Conservation (phyloP, 2,113 vertebrate genomes). For the Bufo gargarizans region DNA sequence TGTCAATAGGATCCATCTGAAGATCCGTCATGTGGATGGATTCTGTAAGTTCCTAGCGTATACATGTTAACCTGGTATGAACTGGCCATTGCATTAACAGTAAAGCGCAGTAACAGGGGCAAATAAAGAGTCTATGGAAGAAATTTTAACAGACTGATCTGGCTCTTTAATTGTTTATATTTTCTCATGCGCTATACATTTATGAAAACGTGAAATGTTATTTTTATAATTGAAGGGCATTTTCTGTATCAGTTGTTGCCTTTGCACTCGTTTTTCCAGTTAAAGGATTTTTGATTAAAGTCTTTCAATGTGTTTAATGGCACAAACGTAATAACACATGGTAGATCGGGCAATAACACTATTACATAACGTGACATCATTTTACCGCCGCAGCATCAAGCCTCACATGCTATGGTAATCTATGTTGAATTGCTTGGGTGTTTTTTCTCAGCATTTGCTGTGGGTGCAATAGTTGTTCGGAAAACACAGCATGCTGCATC, state of each 20-base stretch:
- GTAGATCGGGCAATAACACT: not conserved
- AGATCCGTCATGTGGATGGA: no score
- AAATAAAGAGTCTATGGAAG: not conserved
- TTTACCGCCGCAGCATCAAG: not conserved
- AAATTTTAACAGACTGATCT: not conserved
- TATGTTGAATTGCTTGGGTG: not conserved
- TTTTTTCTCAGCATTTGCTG: not conserved
- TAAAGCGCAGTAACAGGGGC: not conserved
- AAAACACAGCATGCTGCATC: conserved; percentile 3
- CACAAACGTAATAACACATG: not conserved
- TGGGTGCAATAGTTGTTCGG: conserved; percentile 4
- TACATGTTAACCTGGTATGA: not conserved
- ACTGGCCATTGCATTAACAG: not conserved
- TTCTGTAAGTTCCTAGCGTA: no score
- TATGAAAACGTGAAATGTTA: not conserved
- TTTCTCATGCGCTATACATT: not conserved
- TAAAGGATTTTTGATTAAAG: not conserved
- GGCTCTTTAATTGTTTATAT: not conserved
- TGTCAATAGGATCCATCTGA: no score
- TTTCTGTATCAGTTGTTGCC: not conserved
- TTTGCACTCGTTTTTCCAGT: not conserved
- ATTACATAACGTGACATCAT: not conserved
- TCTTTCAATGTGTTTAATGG: conserved; percentile 1
- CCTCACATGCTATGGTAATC: not conserved
- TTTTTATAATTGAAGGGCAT: not conserved